These are phyloP conservation scores for Phocides pigmalion DNA, from an alignment of 1,140 invertebrate genomes.

Conservation along the genomic window DNA sequence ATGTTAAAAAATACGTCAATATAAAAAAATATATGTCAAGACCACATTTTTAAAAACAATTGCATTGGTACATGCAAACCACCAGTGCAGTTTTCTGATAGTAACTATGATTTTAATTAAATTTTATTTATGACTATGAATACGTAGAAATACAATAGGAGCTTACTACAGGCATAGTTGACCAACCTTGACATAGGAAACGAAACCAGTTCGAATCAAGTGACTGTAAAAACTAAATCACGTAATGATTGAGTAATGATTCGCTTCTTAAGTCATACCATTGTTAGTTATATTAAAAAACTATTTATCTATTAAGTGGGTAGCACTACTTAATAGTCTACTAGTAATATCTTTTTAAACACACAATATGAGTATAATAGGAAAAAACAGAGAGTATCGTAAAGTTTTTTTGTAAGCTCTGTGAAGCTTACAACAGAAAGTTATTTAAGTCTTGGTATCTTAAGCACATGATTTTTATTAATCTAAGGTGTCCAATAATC, in stretches of 20 bases:
- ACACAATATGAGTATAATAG: too few species aligned
- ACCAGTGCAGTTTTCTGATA: not conserved
- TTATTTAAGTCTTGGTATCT: too few species aligned
- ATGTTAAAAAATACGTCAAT: too few species aligned
- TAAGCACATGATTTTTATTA: too few species aligned
- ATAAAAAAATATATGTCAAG: too few species aligned
- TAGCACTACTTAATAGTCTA: not conserved
- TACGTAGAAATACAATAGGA: not conserved
- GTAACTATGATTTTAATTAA: not conserved
- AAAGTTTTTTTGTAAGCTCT: too few species aligned
- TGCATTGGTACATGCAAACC: not conserved
- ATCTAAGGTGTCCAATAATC: too few species aligned
- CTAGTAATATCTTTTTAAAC: not conserved
- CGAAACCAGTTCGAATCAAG: slow-evolving; percentile 42
- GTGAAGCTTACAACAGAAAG: too few species aligned
- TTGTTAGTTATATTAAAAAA: slow-evolving; percentile 28
- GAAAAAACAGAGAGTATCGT: too few species aligned
- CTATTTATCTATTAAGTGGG: slow-evolving; percentile 15
- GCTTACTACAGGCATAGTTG: not conserved
- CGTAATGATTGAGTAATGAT: slow-evolving; percentile 43
- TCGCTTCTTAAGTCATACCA: slow-evolving; percentile 38
- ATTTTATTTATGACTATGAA: not conserved
- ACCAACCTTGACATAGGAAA: slow-evolving; percentile 49
- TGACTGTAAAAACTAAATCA: slow-evolving; percentile 42
- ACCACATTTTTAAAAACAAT: not conserved